Percentiles rank a stretch among this genome's conserved stretches.
Conservation (phyloP, 2,888 invertebrate species). For the Drosophila suboccidentalis region DNA sequence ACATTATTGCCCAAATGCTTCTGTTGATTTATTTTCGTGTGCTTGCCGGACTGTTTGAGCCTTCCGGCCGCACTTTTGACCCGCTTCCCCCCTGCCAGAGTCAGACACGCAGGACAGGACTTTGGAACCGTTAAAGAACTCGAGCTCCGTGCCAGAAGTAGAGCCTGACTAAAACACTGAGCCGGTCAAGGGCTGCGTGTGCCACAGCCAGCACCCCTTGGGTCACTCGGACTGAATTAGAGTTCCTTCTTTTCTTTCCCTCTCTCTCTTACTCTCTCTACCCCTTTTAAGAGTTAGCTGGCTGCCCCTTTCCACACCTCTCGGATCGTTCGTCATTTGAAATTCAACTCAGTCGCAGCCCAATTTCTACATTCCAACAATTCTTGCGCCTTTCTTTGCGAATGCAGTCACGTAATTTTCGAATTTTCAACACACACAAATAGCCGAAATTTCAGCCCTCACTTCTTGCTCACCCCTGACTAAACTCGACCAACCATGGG, state of each 20-base stretch:
- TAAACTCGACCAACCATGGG: not conserved
- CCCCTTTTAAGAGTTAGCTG: not conserved
- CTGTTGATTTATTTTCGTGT: constrained; percentile 61
- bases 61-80: constrained; percentile 21
- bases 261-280: no score
- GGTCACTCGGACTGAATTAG: constrained; percentile 47
- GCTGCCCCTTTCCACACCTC: constrained; percentile 4
- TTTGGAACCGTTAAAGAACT: constrained; percentile 12
- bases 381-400: constrained; percentile 73
- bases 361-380: constrained; percentile 77
- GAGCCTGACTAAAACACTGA: constrained; percentile 4
- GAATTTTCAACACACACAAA: constrained; percentile 73
- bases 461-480: not conserved
- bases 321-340: constrained; percentile 65
- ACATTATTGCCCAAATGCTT: constrained; percentile 75
- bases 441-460: constrained; percentile 53
- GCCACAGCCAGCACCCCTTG: constrained; percentile 44
- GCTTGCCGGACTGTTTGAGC: constrained; percentile 45
- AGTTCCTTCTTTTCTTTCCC: constrained; percentile 3
- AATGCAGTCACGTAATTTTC: constrained; percentile 82
- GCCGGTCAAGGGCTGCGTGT: constrained; percentile 62
- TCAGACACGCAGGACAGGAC: constrained; percentile 40
- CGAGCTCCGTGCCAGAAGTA: constrained; percentile 3
- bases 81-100: not conserved
- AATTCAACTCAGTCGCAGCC: constrained; percentile 78